A percentile compares a stretch with the other conserved stretches of the same genome.
These are phyloP conservation scores for Protaetia brevitarsis DNA, from an alignment of 1,140 invertebrate species.

Conservation along the genomic window DNA sequence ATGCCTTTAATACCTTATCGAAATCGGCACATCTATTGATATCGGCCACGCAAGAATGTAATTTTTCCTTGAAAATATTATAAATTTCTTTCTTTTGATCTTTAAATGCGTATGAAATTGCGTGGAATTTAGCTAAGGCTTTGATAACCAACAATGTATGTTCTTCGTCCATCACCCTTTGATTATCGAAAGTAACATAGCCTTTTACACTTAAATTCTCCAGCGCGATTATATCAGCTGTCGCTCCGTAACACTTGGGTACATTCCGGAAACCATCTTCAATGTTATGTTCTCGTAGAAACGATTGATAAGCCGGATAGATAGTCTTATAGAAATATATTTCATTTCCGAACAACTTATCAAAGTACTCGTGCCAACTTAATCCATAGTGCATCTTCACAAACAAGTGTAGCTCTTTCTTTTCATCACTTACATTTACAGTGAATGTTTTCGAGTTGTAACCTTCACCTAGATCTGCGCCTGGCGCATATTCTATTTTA, in stretches of 20 bases:
- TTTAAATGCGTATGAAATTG: slow-evolving; percentile 16
- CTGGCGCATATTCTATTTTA: not conserved
- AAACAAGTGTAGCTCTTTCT: not conserved
- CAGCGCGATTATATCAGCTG: not conserved
- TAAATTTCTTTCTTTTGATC: slow-evolving; percentile 19
- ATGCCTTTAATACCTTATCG: not conserved
- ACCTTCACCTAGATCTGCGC: not conserved
- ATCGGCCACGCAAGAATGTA: not conserved
- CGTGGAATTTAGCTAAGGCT: slow-evolving; percentile 8
- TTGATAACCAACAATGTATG: slow-evolving; percentile 9
- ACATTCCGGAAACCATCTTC: not conserved
- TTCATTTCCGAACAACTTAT: not conserved
- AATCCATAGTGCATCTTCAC: not conserved
- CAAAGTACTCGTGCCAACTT: not conserved
- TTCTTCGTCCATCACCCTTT: not conserved
- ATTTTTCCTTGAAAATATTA: not conserved
- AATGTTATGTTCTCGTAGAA: not conserved
- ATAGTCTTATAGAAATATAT: not conserved
- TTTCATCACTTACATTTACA: not conserved
- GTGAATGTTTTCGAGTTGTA: not conserved
- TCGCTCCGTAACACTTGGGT: not conserved
- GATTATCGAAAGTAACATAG: not conserved
- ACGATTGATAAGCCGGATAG: not conserved
- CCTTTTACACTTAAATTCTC: not conserved
- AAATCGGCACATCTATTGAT: not conserved